Percentiles rank a stretch among this genome's conserved stretches.
phyloP scores from a whole-genome alignment of 2,113 vertebrate species.

The Nothobranchius kuhntae region DNA sequence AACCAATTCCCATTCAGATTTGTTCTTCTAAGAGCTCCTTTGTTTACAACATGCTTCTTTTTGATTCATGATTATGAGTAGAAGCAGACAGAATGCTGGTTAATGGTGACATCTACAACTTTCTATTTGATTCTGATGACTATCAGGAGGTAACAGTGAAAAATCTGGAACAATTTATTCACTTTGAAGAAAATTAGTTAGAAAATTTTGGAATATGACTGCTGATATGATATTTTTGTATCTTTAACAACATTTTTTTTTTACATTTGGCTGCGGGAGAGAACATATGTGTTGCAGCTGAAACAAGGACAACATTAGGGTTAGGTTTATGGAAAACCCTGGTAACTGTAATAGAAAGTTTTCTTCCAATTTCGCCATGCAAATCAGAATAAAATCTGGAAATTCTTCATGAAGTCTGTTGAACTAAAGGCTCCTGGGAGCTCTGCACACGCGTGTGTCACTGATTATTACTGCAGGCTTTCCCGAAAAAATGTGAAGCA shows the following conservation, averaged over 20 bases:
- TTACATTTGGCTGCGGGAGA: slow-evolving; percentile 16
- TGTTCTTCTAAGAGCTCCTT: slow-evolving; percentile 49
- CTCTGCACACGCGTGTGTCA: slow-evolving; percentile 54
- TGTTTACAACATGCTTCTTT: slow-evolving; percentile 58
- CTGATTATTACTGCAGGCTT: slow-evolving; percentile 71
- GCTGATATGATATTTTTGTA: background rate
- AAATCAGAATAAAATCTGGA: slow-evolving; percentile 62
- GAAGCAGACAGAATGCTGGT: slow-evolving; percentile 28
- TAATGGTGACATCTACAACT: slow-evolving; percentile 19
- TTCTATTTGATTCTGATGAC: slow-evolving; percentile 17
- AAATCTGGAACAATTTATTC: no score
- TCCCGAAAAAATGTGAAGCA: slow-evolving; percentile 61
- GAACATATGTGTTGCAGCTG: background rate
- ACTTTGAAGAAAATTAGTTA: background rate
- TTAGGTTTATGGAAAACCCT: slow-evolving; percentile 23
- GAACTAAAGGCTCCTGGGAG: slow-evolving; percentile 59
- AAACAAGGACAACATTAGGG: slow-evolving; percentile 19
- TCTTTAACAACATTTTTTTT: background rate
- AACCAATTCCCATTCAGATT: slow-evolving; percentile 61
- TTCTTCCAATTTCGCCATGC: slow-evolving; percentile 38
- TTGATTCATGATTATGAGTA: slow-evolving; percentile 33
- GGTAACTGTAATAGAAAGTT: slow-evolving; percentile 44
- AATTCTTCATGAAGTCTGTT: slow-evolving; percentile 59
- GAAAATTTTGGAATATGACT: background rate
- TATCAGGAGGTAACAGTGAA: background rate